A percentile compares a stretch with the other conserved stretches of the same genome.
phyloP scores from a whole-genome alignment of 92 coral and sea anemone genomes.

The Actinostola sp. region DNA sequence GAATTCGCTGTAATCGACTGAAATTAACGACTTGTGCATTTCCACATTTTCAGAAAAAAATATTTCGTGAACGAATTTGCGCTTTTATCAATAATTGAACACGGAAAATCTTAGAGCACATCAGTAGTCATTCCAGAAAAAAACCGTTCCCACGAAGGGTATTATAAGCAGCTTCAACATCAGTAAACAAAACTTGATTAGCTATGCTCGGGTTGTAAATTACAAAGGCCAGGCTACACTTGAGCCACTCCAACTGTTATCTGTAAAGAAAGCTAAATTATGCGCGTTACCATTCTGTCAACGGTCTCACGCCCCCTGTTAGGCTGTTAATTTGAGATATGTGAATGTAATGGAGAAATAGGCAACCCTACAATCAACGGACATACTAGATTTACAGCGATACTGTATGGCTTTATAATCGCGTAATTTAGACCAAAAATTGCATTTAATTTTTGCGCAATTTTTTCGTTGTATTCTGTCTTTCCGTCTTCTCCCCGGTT shows the following conservation, averaged over 20 bases:
- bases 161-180: slow-evolving; percentile 7
- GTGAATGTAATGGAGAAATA: neutral
- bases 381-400: neutral
- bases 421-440: no score
- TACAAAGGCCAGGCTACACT: neutral
- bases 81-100: no score
- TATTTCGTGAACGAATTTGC: neutral
- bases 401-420: neutral
- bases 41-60: no score
- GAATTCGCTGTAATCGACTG: no score
- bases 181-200: slow-evolving; percentile 33
- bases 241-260: slow-evolving; percentile 1
- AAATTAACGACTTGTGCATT: no score
- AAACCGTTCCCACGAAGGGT: slow-evolving; percentile 28
- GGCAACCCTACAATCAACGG: neutral
- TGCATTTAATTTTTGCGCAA: no score
- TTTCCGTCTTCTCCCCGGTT: no score
- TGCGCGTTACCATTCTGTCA: slow-evolving; percentile 19
- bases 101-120: neutral
- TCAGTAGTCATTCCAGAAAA: neutral
- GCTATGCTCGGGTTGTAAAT: slow-evolving; percentile 12
- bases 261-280: neutral
- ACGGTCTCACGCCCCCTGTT: slow-evolving; percentile 26
- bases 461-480: no score
- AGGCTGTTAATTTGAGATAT: neutral